phyloP scores from a whole-genome alignment of 1,140 invertebrate genomes.

The Tribolium castaneum region DNA sequence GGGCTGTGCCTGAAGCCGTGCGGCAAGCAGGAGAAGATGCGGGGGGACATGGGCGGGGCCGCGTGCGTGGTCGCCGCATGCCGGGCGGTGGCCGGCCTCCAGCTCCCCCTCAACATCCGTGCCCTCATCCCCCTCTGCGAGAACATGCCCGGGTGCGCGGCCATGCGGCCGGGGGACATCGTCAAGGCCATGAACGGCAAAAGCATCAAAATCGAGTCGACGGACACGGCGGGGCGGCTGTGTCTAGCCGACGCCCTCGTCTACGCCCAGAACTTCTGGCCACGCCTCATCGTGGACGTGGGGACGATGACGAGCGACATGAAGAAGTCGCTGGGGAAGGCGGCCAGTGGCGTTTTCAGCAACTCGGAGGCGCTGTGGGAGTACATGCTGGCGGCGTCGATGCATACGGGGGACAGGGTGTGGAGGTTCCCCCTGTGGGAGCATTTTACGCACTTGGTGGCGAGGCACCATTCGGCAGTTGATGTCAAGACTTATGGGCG shows the following conservation, averaged over 20 bases:
- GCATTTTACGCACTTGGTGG: conserved; percentile 65
- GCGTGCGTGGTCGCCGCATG: conserved; percentile 70
- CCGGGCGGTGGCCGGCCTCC: conserved; percentile 66
- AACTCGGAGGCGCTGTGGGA: conserved; percentile 68
- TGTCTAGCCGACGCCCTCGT: conserved; percentile 74
- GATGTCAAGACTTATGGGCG: conserved; percentile 74
- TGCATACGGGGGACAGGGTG: conserved; percentile 72
- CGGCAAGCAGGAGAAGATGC: conserved; percentile 71
- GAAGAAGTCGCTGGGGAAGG: conserved; percentile 67
- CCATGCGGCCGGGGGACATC: conserved; percentile 75
- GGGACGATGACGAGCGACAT: conserved; percentile 74
- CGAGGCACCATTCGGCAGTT: conserved; percentile 52
- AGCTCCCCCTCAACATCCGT: conserved; percentile 70
- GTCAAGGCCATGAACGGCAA: conserved; percentile 74
- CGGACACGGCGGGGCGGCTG: conserved; percentile 75
- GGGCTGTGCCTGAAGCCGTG: conserved; percentile 73
- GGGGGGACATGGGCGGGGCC: conserved; percentile 78
- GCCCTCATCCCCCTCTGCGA: conserved; percentile 72
- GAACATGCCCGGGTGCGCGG: conserved; percentile 72
- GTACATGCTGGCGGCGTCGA: conserved; percentile 66
- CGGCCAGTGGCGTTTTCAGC: conserved; percentile 70
- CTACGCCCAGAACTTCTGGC: conserved; percentile 72
- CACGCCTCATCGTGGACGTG: conserved; percentile 71
- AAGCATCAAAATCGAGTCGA: conserved; percentile 74
- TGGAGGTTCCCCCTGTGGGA: conserved; percentile 76